Percentiles rank a stretch among this genome's conserved stretches.
phyloP scores from a whole-genome alignment of 2,888 invertebrate genomes.

The Gymnoscelis rufifasciata region DNA sequence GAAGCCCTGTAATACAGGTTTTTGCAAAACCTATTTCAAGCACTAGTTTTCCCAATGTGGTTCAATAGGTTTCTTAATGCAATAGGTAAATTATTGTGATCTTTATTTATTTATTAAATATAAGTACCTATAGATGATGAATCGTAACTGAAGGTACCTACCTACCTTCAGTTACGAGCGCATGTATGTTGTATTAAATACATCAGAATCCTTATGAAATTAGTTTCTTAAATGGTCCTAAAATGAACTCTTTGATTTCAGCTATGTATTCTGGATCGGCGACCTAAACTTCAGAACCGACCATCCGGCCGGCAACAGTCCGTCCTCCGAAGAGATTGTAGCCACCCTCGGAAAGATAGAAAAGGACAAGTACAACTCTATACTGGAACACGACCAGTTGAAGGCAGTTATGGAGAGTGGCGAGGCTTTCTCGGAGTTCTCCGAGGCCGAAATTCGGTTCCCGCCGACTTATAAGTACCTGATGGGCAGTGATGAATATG shows the following conservation, averaged over 20 bases:
- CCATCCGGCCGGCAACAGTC: constrained; percentile 80
- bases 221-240: too few relatives aligned
- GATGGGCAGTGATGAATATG: constrained; percentile 86
- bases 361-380: constrained; percentile 81
- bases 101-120: too few relatives aligned
- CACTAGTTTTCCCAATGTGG: too few relatives aligned
- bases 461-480: constrained; percentile 93
- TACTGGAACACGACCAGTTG: constrained; percentile 89
- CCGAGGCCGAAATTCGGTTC: constrained; percentile 86
- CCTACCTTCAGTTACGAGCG: too few relatives aligned
- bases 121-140: too few relatives aligned
- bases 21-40: too few relatives aligned
- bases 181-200: too few relatives aligned
- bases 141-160: too few relatives aligned
- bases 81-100: too few relatives aligned
- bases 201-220: too few relatives aligned
- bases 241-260: constrained; percentile 59
- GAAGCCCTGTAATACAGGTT: too few relatives aligned
- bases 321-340: constrained; percentile 84
- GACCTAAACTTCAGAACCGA: constrained; percentile 92
- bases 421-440: constrained; percentile 90
- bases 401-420: constrained; percentile 83
- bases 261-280: constrained; percentile 95
- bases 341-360: constrained; percentile 80
- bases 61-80: too few relatives aligned